Evolutionary conservation across 2,113 vertebrate species (phyloP), one percentile per base, ranked within the genome.

Genomic region (Engystomops pustulosus): DNA sequence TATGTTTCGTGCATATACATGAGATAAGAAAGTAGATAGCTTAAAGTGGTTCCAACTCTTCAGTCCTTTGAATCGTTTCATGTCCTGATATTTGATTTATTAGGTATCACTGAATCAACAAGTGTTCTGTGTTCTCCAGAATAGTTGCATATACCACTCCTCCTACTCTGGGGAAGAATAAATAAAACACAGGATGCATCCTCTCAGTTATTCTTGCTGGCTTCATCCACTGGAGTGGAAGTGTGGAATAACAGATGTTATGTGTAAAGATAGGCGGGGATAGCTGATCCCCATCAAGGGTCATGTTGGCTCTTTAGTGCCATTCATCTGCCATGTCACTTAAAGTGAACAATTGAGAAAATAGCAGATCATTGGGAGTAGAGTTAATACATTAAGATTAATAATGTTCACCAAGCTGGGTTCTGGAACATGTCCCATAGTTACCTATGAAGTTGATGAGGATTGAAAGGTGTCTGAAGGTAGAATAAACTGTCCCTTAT

Each of bases 171-270:
- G 72, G 71, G 81, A 68, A 32, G 58, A 53, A 84, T 68, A 77
- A 84, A 77, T 84, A 65, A 27, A n/a, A 38, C 17, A 45, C 71
- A 68, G 81, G 81, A 84, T 84, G 82, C 62, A 17, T 47, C 41
- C 72, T 77, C 68, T 23, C 9, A 30, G 38, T 53, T 55, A 51
- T 70, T 47, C n/a, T 12, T 12, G 58, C 62, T 84, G 65, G 74
- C 65, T 23, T 17, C 47, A 6, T 65, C 71, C 30, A 23, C 62
- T 69, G 53, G 81, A 47, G 49, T 38, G 41, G 23, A 25, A 70
- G 53, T 78, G 51, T 7, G 25, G 76, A 58, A 84, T 49, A 84
- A 78, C 83, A 84, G 83, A 79, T 84, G 74, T 72, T 82, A 36
- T 55, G 44, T 58, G 70, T 9, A 76, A 78, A 67, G 58, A n/a